These are phyloP conservation scores for Tadarida brasiliensis DNA, from an alignment of 2,797 vertebrate genomes.

Conservation along the genomic window DNA sequence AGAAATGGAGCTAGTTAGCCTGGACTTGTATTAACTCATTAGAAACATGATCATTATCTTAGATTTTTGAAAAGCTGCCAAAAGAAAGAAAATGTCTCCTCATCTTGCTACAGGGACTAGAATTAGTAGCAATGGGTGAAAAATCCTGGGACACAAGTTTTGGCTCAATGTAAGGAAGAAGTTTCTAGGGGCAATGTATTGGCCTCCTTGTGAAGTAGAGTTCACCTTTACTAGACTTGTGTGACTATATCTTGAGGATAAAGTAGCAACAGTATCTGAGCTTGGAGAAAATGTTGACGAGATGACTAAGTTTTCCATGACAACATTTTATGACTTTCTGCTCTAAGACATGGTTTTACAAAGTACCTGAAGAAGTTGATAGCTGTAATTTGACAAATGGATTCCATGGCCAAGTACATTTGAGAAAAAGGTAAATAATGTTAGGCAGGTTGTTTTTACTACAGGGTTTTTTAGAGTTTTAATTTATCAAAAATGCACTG, in stretches of 20 bases:
- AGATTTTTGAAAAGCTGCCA: neutral
- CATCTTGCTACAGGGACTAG: neutral
- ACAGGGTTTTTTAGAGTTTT: slow-evolving; percentile 9
- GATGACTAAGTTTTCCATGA: neutral
- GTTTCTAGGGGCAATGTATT: neutral
- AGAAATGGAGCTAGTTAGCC: neutral
- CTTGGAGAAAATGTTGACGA: neutral
- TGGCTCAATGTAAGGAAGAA: neutral
- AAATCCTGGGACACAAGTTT: neutral
- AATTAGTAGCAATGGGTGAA: neutral
- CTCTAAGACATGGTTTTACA: neutral
- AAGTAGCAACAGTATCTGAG: neutral
- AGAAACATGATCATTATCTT: neutral
- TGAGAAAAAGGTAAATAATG: neutral
- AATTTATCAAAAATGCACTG: neutral
- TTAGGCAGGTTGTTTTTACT: slow-evolving; percentile 10
- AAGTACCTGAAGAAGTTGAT: neutral
- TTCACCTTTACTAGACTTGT: neutral
- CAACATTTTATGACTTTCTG: neutral
- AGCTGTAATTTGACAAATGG: slow-evolving; percentile 1
- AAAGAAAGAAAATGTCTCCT: neutral
- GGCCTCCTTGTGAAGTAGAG: neutral
- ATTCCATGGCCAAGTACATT: slow-evolving; percentile 24
- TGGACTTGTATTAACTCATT: neutral
- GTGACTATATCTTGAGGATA: neutral